phyloP scores from a whole-genome alignment of 2,888 invertebrate species.

The Galerucella calmariensis region DNA sequence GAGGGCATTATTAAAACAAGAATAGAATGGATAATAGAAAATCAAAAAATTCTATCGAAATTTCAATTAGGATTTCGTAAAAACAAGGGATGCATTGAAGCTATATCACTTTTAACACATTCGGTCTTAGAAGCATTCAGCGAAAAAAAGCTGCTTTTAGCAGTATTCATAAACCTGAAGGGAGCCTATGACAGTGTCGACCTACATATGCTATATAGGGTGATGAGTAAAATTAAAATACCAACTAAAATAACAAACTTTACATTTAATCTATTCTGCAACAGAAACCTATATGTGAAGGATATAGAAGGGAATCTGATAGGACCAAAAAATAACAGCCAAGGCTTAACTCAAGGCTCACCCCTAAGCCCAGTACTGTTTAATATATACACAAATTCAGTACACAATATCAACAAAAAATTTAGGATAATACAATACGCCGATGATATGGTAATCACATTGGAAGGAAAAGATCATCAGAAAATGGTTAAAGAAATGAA shows the following conservation, averaged over 20 bases:
- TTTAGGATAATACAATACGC: constrained; percentile 24
- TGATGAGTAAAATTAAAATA: background rate
- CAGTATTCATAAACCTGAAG: no score
- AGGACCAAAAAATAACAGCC: background rate
- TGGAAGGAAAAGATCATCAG: background rate
- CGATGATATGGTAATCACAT: constrained; percentile 25
- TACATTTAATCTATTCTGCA: constrained; percentile 10
- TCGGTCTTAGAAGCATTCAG: background rate
- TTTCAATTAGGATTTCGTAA: no score
- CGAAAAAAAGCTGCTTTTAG: background rate
- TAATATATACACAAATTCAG: constrained; percentile 2
- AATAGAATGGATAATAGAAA: no score
- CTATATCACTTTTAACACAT: no score
- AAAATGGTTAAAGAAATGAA: constrained; percentile 26
- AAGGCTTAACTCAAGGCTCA: constrained; percentile 5
- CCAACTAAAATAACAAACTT: constrained; percentile 6
- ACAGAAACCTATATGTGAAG: constrained; percentile 10
- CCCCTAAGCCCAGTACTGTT: constrained; percentile 10
- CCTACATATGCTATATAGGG: no score
- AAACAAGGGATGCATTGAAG: no score
- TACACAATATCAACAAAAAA: constrained; percentile 3
- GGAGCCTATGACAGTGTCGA: no score
- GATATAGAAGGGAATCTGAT: constrained; percentile 10
- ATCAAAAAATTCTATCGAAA: no score
- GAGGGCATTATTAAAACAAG: no score